Evolutionary conservation across 2,797 vertebrate species (phyloP), one percentile per base, ranked within the genome.

Genomic region (Xenopus petersii): DNA sequence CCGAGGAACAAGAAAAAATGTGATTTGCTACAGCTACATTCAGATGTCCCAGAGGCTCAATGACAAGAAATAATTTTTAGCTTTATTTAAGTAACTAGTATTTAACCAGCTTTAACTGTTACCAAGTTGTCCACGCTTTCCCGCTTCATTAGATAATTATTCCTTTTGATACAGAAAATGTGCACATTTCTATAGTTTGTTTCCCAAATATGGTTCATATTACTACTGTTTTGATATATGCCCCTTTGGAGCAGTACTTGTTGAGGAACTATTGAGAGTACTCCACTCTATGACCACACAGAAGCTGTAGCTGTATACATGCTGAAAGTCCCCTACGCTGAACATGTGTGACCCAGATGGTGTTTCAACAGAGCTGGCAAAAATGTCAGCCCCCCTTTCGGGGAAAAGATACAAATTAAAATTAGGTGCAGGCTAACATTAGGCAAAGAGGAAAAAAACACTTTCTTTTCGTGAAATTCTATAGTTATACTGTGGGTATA

Each of bases 271-370:
- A 17, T 17, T 46, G 61, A 51, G 51, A 58, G 16, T 47, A 21
- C 30, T 70, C 21, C 54, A 17, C 11, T 77, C 47, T 47, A 11
- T 15, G 64, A n/a, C 71, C 75, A 67, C 69, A 71, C 64, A 71
- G 54, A 71, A 76, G 68, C 26, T 59, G 13, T 26, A 75, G 12
- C 49, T 47, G 15, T 71, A 49, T 51, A 51, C 55, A 13, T 16
- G 16, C 26, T 15, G 26, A 67, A 55, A 56, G 46, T 56, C 56
- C 63, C 15, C 33, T 46, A 61, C 13, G 71, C 24, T 26, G 30
- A 63, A 72, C 75, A 77, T 72, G 61, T 77, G 75, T 36, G 9
- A 17, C 26, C 55, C 75, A 77, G 69, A 77, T 77, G 75, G 63
- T 70, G 55, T 60, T 67, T 36, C 36, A 55, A 56, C 65, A 61